These are phyloP conservation scores for Ataeniobius toweri DNA, from an alignment of 2,797 vertebrate species.

Conservation along the genomic window DNA sequence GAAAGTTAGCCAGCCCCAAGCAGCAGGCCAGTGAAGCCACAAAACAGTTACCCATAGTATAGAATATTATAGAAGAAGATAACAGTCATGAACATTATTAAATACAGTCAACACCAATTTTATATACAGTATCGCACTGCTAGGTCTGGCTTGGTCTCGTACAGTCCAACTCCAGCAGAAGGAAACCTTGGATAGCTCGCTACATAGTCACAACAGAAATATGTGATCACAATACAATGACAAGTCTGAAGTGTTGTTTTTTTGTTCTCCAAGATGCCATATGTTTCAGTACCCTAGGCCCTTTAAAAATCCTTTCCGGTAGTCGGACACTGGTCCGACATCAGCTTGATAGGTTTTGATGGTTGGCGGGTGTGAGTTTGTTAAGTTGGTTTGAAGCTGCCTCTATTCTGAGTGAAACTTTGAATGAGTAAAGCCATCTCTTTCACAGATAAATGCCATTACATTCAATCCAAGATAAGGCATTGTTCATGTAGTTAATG, in stretches of 20 bases:
- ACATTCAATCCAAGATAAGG: constrained; percentile 98
- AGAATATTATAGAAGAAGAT: constrained; percentile 89
- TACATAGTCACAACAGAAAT: constrained; percentile 93
- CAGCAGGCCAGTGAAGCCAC: constrained; percentile 90
- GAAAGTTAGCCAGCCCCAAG: constrained; percentile 84
- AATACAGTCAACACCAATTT: constrained; percentile 94
- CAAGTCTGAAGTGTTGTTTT: constrained; percentile 89
- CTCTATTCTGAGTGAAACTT: constrained; percentile 83
- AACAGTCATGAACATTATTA: constrained; percentile 98
- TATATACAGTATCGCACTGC: constrained; percentile 98
- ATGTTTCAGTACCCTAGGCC: constrained; percentile 71
- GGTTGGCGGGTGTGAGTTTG: constrained; percentile 80
- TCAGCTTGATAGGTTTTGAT: constrained; percentile 77
- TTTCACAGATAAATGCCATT: constrained; percentile 90
- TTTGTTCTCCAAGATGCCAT: constrained; percentile 66
- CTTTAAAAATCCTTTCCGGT: constrained; percentile 77
- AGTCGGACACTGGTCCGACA: constrained; percentile 70
- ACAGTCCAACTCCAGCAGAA: constrained; percentile 82
- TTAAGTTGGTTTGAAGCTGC: constrained; percentile 84
- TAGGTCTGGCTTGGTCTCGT: constrained; percentile 84
- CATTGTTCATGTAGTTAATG: constrained; percentile 93
- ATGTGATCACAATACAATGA: constrained; percentile 96
- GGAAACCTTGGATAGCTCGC: constrained; percentile 89
- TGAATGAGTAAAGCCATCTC: constrained; percentile 84
- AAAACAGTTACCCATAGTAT: constrained; percentile 89